Evolutionary conservation across 2,797 vertebrate genomes (phyloP).

Genomic region (Glyptemys insculpta): DNA sequence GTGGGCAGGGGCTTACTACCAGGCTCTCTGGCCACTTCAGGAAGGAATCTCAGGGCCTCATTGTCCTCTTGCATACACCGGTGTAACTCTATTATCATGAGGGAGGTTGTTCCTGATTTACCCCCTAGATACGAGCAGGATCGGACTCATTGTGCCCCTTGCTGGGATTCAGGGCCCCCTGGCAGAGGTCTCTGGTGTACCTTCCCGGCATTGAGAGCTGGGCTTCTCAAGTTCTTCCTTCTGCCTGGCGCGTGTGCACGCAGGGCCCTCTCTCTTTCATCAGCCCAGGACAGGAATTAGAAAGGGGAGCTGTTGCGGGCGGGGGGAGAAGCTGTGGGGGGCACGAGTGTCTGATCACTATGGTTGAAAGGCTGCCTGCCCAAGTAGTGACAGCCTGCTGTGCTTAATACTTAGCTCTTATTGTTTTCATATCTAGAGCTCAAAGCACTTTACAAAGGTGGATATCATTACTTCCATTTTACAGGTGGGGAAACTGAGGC

Average conservation of each 20-base stretch:
- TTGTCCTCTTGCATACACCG: background rate
- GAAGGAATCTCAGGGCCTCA: background rate
- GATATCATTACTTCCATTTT: background rate
- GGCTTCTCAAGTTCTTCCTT: background rate
- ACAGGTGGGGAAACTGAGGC: background rate
- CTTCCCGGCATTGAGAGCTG: background rate
- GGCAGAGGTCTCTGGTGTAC: background rate
- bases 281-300: background rate
- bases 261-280: background rate
- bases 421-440: background rate
- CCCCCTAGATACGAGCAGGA: background rate
- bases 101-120: background rate
- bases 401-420: background rate
- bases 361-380: background rate
- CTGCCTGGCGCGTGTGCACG: background rate
- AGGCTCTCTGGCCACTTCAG: background rate
- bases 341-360: background rate
- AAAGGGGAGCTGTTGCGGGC: background rate
- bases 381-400: background rate
- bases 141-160: background rate
- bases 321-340: too few species aligned
- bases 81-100: background rate
- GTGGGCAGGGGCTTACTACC: background rate
- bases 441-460: background rate
- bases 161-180: background rate